Evolutionary conservation across 1,140 invertebrate species (phyloP), one percentile per base, ranked within the genome.

Genomic region (Pseudomyrmex gracilis): DNA sequence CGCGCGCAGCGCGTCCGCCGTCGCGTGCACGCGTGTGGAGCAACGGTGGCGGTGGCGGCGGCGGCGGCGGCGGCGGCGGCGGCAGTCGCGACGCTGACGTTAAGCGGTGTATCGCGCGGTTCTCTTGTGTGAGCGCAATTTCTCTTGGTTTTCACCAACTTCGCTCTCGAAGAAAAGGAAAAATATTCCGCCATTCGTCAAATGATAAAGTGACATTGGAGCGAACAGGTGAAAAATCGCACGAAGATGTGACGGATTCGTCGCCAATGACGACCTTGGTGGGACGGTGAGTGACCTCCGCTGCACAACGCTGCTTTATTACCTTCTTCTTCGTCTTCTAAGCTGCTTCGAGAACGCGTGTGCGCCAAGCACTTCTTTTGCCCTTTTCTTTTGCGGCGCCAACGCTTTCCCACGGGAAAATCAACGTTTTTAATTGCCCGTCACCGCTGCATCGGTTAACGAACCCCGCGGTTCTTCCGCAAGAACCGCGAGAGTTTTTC

Each of bases 401-500:
- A 55, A 10, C 34, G 20, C 20, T 87, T 92, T 92, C 91, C 87
- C 91, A 92, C 91, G 91, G 71, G 85, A 90, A 91, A 92, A 91
- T 82, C 61, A 8, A 80, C 10, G 57, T 82, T 87, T 82, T 89
- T 91, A 91, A 91, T 91, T 89, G 71, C 77, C 34, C 68, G 63
- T 58, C 73, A 85, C 78, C 77, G 84, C 77, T 64, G 82, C 45
- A 55, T n/a, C 76, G 73, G 20, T 63, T 82, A 83, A 89, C 76
- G 64, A 87, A 71, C 66, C 24, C 43, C 43, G 34, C 34, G 17
- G 0, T 53, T 66, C 17, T 15, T 78, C 78, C n/a, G n/a, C n/a
- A n/a, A 85, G 7, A 8, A 12, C 57, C 57, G 17, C 1, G 34
- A 0, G 22, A 4, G 43, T 22, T 13, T 47, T n/a, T 67, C 45